phyloP scores from a whole-genome alignment of 2,888 invertebrate species.

The Thelaira solivaga region DNA sequence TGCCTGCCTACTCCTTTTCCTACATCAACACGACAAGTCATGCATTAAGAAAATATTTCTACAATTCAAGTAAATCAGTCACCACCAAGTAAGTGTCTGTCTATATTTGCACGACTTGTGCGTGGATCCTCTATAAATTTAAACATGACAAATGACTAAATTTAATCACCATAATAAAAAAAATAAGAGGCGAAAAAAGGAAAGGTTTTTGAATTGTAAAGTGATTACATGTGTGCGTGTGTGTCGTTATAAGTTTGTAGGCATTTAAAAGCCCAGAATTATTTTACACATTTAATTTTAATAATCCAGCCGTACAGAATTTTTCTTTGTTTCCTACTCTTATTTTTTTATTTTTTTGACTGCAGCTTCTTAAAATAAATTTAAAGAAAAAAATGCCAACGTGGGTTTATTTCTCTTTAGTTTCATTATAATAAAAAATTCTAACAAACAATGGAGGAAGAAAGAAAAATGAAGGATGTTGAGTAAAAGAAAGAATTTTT shows the following conservation, averaged over 20 bases:
- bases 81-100: too few relatives aligned
- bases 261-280: slow-evolving; percentile 31
- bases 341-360: too few relatives aligned
- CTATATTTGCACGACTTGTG: slow-evolving; percentile 32
- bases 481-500: slow-evolving; percentile 9
- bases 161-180: slow-evolving; percentile 52
- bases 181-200: slow-evolving; percentile 10
- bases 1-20: slow-evolving; percentile 37
- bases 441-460: slow-evolving; percentile 12
- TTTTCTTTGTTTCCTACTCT: slow-evolving; percentile 8
- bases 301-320: slow-evolving; percentile 10
- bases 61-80: slow-evolving; percentile 25
- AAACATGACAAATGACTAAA: slow-evolving; percentile 59
- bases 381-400: too few relatives aligned
- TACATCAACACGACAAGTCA: slow-evolving; percentile 24
- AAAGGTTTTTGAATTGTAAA: neutral
- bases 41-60: neutral
- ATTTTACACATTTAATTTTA: slow-evolving; percentile 35
- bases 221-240: neutral
- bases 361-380: slow-evolving; percentile 1
- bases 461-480: slow-evolving; percentile 22
- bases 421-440: neutral
- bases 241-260: neutral
- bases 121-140: slow-evolving; percentile 57
- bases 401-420: slow-evolving; percentile 39